These are phyloP conservation scores for Diarsia brunnea DNA, from an alignment of 2,888 invertebrate species.

Conservation along the genomic window DNA sequence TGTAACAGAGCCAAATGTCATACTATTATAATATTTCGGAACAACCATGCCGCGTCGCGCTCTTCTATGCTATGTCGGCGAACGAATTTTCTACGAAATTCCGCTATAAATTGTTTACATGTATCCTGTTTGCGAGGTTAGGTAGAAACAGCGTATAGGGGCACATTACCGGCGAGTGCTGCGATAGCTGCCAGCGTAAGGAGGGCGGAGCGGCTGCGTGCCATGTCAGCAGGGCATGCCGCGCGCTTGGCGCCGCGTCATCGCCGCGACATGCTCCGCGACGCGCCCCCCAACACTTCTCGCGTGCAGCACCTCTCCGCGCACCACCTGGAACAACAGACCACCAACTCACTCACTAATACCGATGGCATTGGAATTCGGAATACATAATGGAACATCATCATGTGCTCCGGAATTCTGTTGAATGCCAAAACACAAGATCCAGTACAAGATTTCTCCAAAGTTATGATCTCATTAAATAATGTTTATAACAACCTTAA, in stretches of 20 bases:
- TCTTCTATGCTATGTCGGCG: conserved; percentile 17
- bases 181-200: conserved; percentile 88
- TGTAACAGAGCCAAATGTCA: conserved; percentile 53
- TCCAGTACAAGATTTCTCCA: not conserved
- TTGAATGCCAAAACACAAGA: not conserved
- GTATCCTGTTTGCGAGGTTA: conserved; percentile 25
- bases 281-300: conserved; percentile 67
- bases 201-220: conserved; percentile 89
- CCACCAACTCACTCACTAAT: not conserved
- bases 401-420: too few species aligned
- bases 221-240: conserved; percentile 90
- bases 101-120: conserved; percentile 28
- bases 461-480: not conserved
- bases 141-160: conserved; percentile 18
- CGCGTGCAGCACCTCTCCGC: conserved; percentile 62
- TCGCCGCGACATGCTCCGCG: conserved; percentile 83
- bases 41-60: conserved; percentile 15
- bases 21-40: conserved; percentile 49
- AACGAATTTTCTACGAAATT: conserved; percentile 43
- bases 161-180: conserved; percentile 85
- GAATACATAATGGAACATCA: too few species aligned
- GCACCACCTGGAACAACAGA: conserved; percentile 51
- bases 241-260: conserved; percentile 80
- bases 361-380: not conserved
- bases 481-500: conserved; percentile 41